phyloP scores from a whole-genome alignment of 2,797 vertebrate species.

The Sebastes glaucus region DNA sequence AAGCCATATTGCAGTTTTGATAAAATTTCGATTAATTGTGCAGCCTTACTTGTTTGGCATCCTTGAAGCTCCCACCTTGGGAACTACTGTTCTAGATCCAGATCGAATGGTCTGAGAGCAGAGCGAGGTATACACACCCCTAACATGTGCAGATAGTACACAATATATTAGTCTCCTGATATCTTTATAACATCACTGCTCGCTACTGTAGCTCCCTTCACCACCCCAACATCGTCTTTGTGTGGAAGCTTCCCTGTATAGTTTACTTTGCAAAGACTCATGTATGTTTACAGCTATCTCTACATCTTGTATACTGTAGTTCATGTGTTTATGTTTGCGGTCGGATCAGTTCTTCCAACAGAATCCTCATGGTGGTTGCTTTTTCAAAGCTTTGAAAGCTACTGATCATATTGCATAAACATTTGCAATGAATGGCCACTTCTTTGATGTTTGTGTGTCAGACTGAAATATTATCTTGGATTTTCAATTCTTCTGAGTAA shows the following conservation, averaged over 20 bases:
- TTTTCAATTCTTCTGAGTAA: background rate
- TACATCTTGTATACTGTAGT: background rate
- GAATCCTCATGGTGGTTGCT: background rate
- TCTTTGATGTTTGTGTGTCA: background rate
- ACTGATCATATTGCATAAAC: background rate
- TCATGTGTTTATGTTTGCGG: background rate
- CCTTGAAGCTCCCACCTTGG: background rate
- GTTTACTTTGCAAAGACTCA: background rate
- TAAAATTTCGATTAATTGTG: background rate
- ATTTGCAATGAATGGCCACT: background rate
- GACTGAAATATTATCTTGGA: background rate
- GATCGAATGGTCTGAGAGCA: background rate
- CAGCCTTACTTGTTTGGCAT: background rate
- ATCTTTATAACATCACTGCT: background rate
- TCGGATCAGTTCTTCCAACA: background rate
- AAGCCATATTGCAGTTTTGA: background rate
- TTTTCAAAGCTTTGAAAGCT: background rate
- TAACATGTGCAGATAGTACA: background rate
- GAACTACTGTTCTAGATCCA: background rate
- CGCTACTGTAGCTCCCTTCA: background rate
- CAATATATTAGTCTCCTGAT: background rate
- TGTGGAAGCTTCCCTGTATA: background rate
- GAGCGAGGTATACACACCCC: background rate
- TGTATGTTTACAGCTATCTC: background rate
- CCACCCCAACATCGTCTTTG: background rate